Evolutionary conservation across 2,888 invertebrate genomes (phyloP).

Genomic region (Oxystoma pomonae): DNA sequence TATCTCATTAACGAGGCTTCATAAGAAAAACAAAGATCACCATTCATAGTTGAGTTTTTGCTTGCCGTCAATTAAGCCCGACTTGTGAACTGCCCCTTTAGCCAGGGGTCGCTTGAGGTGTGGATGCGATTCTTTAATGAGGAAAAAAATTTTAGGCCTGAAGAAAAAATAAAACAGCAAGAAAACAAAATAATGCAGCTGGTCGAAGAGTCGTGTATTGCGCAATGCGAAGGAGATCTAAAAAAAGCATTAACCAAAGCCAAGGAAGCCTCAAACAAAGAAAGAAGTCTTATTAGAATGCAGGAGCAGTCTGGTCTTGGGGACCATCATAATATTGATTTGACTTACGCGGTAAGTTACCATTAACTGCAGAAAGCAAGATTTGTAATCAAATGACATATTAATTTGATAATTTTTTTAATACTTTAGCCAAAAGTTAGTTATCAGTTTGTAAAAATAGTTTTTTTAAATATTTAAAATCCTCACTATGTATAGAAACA

Average conservation of each 20-base stretch:
- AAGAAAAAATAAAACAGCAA: slow-evolving; percentile 85
- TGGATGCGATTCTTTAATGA: not conserved
- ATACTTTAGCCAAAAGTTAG: no score
- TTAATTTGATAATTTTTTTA: no score
- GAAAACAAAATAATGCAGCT: slow-evolving; percentile 86
- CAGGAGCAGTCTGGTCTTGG: slow-evolving; percentile 88
- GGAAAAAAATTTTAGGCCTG: slow-evolving; percentile 62
- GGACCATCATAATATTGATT: slow-evolving; percentile 89
- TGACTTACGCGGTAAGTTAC: slow-evolving; percentile 89
- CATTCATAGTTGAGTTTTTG: no score
- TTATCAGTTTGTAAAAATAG: no score
- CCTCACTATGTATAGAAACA: no score
- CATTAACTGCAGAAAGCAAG: no score
- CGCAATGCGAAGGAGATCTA: slow-evolving; percentile 59
- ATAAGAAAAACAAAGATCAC: no score
- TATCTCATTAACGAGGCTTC: no score
- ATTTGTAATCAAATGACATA: no score
- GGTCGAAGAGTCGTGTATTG: slow-evolving; percentile 85
- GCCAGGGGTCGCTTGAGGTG: no score
- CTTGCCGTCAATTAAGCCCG: not conserved
- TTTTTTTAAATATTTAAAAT: no score
- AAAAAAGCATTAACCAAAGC: slow-evolving; percentile 80
- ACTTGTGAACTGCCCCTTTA: no score
- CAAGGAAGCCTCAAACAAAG: slow-evolving; percentile 93
- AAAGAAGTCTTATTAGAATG: slow-evolving; percentile 82